These are phyloP conservation scores for Hylaeus volcanicus DNA, from an alignment of 1,140 invertebrate genomes.

Conservation along the genomic window DNA sequence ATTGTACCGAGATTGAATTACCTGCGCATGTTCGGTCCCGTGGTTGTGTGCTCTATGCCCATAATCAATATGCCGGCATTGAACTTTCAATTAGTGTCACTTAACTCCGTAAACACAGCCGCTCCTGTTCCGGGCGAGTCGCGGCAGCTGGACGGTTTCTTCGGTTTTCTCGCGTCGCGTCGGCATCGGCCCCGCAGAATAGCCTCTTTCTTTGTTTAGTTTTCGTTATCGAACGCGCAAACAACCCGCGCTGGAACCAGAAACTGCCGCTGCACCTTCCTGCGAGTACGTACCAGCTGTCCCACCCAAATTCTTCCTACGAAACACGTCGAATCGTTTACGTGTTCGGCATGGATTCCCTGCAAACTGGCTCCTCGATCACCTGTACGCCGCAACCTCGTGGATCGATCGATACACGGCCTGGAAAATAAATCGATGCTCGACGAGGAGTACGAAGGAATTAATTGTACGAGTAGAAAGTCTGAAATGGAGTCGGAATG, in stretches of 20 bases:
- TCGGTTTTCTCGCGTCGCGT: conserved; percentile 43
- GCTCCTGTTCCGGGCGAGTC: conserved; percentile 62
- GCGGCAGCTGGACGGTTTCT: conserved; percentile 43
- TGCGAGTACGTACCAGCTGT: neutral
- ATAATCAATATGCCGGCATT: conserved; percentile 75
- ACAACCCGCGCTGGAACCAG: conserved; percentile 29
- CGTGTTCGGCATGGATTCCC: neutral
- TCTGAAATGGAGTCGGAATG: no score
- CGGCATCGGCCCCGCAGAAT: neutral
- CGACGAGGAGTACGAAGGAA: no score
- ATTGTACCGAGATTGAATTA: conserved; percentile 72
- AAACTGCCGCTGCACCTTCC: conserved; percentile 18
- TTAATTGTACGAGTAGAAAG: no score
- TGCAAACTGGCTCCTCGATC: neutral
- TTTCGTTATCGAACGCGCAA: conserved; percentile 54
- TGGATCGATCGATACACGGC: no score
- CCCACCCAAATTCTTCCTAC: neutral
- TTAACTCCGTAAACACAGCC: conserved; percentile 77
- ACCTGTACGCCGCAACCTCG: no score
- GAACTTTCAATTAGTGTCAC: conserved; percentile 80
- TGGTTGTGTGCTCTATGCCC: conserved; percentile 61
- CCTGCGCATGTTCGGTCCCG: conserved; percentile 55
- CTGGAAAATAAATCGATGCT: no score
- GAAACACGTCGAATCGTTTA: neutral
- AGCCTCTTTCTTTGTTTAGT: conserved; percentile 41